A percentile compares a stretch with the other conserved stretches of the same genome.
phyloP scores from a whole-genome alignment of 2,888 invertebrate species.

The Papilio demoleus region DNA sequence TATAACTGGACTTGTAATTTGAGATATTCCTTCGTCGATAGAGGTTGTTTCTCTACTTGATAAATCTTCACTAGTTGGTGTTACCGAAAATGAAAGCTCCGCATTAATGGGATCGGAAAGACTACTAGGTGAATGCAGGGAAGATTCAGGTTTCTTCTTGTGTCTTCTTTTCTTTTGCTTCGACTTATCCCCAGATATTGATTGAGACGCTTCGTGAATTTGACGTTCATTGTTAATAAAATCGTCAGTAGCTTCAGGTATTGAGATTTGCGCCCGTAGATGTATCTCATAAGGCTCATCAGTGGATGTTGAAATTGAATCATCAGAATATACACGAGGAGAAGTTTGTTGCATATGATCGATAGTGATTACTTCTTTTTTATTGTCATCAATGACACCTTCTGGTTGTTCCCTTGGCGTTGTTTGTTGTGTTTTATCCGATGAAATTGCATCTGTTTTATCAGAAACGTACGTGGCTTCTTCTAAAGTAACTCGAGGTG shows the following conservation, averaged over 20 bases:
- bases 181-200: conserved; percentile 64
- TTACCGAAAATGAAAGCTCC: conserved; percentile 73
- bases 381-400: conserved; percentile 22
- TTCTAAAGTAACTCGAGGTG: conserved; percentile 70
- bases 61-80: conserved; percentile 75
- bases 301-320: conserved; percentile 77
- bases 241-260: conserved; percentile 74
- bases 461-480: conserved; percentile 36
- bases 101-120: conserved; percentile 79
- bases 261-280: conserved; percentile 82
- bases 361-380: conserved; percentile 42
- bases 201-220: conserved; percentile 60
- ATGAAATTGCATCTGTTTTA: conserved; percentile 36
- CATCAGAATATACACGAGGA: conserved; percentile 82
- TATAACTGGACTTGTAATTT: conserved; percentile 62
- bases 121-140: conserved; percentile 73
- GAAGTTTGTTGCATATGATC: conserved; percentile 79
- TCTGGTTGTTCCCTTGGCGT: conserved; percentile 27
- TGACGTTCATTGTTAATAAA: conserved; percentile 73
- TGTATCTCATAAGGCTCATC: conserved; percentile 85
- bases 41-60: conserved; percentile 72
- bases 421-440: conserved; percentile 38
- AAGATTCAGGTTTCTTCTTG: conserved; percentile 72
- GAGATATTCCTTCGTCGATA: conserved; percentile 78
- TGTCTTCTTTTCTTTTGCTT: conserved; percentile 72